Conservation (phyloP, 2,888 invertebrate genomes). For the Macrosoma leucophasiata region DNA sequence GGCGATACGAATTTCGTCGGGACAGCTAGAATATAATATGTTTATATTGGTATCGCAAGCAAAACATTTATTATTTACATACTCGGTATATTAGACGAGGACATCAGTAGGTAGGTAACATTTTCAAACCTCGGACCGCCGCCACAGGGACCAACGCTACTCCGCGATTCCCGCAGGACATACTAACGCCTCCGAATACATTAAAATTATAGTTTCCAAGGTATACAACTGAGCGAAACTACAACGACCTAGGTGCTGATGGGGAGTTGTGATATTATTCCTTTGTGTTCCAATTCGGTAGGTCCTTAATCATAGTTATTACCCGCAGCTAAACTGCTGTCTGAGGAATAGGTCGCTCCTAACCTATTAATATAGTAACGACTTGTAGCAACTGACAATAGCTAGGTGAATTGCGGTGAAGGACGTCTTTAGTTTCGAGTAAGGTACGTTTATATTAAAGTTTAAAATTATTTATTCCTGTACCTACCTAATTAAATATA, state of each 20-base stretch:
- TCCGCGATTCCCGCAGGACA: constrained; percentile 47
- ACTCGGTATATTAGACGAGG: too few relatives aligned
- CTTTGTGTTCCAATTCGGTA: constrained; percentile 52
- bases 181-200: constrained; percentile 62
- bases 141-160: constrained; percentile 43
- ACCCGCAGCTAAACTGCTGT: constrained; percentile 37
- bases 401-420: too few relatives aligned
- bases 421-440: constrained; percentile 13
- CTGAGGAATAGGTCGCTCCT: constrained; percentile 27
- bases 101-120: too few relatives aligned
- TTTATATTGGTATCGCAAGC: constrained; percentile 27
- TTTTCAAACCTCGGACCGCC: constrained; percentile 30
- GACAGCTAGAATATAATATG: too few relatives aligned
- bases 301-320: constrained; percentile 69
- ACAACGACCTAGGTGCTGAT: constrained; percentile 52
- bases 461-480: too few relatives aligned
- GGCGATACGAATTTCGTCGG: too few relatives aligned
- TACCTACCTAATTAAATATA: too few relatives aligned
- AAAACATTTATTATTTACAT: too few relatives aligned
- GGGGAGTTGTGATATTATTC: constrained; percentile 66
- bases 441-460: too few relatives aligned
- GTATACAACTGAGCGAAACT: constrained; percentile 28
- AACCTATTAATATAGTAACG: constrained; percentile 23
- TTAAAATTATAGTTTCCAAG: constrained; percentile 73
- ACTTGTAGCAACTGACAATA: too few relatives aligned